Evolutionary conservation across 2,888 invertebrate species (phyloP), one percentile per base, ranked within the genome.

Genomic region (Drosophila silvestris): DNA sequence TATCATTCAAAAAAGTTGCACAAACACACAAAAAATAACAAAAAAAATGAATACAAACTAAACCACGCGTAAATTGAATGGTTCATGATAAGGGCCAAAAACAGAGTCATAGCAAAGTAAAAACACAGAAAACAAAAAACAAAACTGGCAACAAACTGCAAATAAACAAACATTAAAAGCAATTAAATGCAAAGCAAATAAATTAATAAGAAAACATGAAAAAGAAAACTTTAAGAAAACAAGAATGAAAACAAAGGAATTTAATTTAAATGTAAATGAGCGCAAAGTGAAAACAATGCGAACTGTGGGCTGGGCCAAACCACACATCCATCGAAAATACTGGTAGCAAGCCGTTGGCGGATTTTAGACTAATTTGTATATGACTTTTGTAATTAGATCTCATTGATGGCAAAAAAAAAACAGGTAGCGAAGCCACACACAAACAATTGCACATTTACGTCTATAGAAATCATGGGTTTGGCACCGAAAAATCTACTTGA

Each of bases 231-330:
- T 22, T 19, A 62, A 72, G 68, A 53, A 52, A 37, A 56, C 67
- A 70, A 41, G 39, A 69, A 62, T 51, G 53, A 67, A 65, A 74
- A 75, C 74, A 76, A 81, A 76, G 69, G 76, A 89, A 86, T 84
- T 74, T 69, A 44, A 85, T 89, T 89, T 86, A 77, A 74, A 89
- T 89, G 87, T 62, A 79, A 85, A 83, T 83, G 61, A 75, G 69
- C 57, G 35, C 68, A 72, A 70, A 71, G 58, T 67, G 54, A 44
- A 63, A 53, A 64, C 19, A 59, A 47, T 35, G 6, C 41, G 0
- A 30, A 54, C 16, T 16, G 51, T 33, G 5, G 22, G 28, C 14
- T 65, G 12, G n/a, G 14, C 16, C 52, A 41, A 16, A 33, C 12
- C 26, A n/a, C 22, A 52, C 10, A 22, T 19, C 14, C 19, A 26